Percentiles rank a stretch among this genome's conserved stretches.
Conservation (phyloP, 1,140 invertebrate species). For the Drosophila ogumai region DNA sequence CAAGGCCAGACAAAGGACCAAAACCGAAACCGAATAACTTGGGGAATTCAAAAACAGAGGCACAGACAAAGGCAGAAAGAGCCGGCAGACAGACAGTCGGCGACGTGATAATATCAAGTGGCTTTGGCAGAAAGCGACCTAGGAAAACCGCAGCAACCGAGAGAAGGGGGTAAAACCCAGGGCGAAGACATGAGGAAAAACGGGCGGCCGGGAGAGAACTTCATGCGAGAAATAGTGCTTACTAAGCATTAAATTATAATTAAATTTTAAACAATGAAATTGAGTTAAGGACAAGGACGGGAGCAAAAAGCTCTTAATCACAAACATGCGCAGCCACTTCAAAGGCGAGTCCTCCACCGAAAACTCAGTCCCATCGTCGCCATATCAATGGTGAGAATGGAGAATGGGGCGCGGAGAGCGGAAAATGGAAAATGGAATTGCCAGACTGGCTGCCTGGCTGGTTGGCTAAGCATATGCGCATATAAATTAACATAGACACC, state of each 20-base stretch:
- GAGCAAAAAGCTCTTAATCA: slow-evolving; percentile 76
- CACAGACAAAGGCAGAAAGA: slow-evolving; percentile 12
- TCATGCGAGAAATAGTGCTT: slow-evolving; percentile 73
- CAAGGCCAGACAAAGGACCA: slow-evolving; percentile 58
- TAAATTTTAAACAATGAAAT: slow-evolving; percentile 82
- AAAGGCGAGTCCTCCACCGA: slow-evolving; percentile 47
- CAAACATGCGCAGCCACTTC: slow-evolving; percentile 80
- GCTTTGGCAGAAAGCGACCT: slow-evolving; percentile 59
- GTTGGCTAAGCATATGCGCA: slow-evolving; percentile 79
- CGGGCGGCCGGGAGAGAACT: slow-evolving; percentile 6
- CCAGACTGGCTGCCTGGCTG: slow-evolving; percentile 44
- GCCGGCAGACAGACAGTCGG: slow-evolving; percentile 23
- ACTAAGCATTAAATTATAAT: slow-evolving; percentile 84
- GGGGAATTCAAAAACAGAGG: slow-evolving; percentile 21
- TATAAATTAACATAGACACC: slow-evolving; percentile 84
- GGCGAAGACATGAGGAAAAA: background rate
- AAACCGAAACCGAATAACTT: slow-evolving; percentile 17
- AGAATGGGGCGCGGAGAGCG: slow-evolving; percentile 3
- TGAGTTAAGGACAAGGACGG: slow-evolving; percentile 56
- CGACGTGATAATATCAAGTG: slow-evolving; percentile 78
- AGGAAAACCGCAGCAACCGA: slow-evolving; percentile 55
- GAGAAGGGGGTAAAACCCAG: background rate
- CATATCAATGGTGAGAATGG: slow-evolving; percentile 57
- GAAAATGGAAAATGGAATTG: slow-evolving; percentile 51
- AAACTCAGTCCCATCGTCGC: slow-evolving; percentile 28